These are phyloP conservation scores for Budorcas taxicolor DNA, from an alignment of 2,113 vertebrate genomes.

Conservation along the genomic window DNA sequence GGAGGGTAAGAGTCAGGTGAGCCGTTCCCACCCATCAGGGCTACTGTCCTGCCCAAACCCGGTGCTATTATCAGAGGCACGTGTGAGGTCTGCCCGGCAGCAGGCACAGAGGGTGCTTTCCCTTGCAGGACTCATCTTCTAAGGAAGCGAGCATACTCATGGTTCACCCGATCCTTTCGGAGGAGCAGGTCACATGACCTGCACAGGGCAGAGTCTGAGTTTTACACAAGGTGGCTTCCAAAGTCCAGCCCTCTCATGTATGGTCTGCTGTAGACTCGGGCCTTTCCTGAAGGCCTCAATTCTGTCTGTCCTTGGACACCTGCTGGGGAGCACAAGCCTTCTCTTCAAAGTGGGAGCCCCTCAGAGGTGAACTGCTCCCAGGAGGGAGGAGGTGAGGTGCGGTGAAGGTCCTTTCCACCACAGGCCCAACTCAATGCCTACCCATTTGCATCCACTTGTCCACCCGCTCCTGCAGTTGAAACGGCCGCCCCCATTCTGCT, in stretches of 20 bases:
- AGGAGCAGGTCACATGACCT: constrained; percentile 63
- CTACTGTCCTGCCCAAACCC: not conserved
- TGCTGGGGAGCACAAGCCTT: not conserved
- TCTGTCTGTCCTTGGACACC: not conserved
- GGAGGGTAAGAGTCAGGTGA: not conserved
- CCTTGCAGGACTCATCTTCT: not conserved
- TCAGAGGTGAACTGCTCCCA: not conserved
- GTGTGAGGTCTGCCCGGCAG: not conserved
- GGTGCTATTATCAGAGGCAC: not conserved
- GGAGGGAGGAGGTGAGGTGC: not conserved
- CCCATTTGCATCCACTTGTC: not conserved
- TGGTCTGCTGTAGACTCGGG: accelerated
- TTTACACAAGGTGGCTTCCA: not conserved
- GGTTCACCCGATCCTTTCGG: constrained; percentile 20
- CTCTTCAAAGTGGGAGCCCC: not conserved
- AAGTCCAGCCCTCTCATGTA: accelerated
- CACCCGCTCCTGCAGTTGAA: not conserved
- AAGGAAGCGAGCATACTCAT: not conserved
- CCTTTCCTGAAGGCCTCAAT: not conserved
- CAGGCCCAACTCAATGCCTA: not conserved
- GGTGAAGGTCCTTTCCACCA: not conserved
- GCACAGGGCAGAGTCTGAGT: not conserved
- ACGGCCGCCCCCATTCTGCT: not conserved
- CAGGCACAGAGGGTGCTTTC: not conserved
- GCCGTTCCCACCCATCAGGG: not conserved